Evolutionary conservation across 37 sponge, comb jelly and placozoan species (phyloP), one percentile per base, ranked within the genome.

Genomic region (Eunapius fragilis): DNA sequence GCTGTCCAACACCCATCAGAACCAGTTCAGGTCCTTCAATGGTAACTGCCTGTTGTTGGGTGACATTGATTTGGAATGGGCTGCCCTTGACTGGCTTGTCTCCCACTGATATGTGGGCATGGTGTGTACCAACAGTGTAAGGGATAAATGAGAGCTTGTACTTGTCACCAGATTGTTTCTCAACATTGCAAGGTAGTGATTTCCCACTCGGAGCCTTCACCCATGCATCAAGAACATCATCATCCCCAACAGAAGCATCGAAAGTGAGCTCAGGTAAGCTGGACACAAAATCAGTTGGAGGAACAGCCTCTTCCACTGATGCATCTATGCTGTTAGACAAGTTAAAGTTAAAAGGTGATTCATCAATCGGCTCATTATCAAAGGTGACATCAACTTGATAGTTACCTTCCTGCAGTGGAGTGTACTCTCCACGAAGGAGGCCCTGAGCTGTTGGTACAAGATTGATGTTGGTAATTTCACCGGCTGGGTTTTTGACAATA

Each of bases 51-150:
- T 58, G 58, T 19, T 58, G 58, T 11, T 10, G 78, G 23, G 71
- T 28, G 24, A 80, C 87, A 71, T 80, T 80, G 71, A 87, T 80
- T 28, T 31, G 24, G 71, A 80, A 87, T 0, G 87, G 80, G 31
- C 78, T 76, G 7, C 80, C 80, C 41, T 80, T 72, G 11, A 87
- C 45, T 2, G 80, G 74, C 68, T 87, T 77, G 22, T 75, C 87
- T 71, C 80, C 58, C 0, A 17, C 58, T 58, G 58, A 58, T 19
- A 58, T 58, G 17, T 58, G 58, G 14, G 58, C 58, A 2, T 58
- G 19, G 58, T 58, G 58, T 1, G 14, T 11, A 17, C 58, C 58
- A 17, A 19, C 22, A 10, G 22, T 17, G 58, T 19, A 58, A 2
- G 58, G 58, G 19, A 58, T 10, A 17, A 58, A 58, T 10, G 58